phyloP scores from a whole-genome alignment of 2,888 invertebrate species.

The Horisme vitalbata region DNA sequence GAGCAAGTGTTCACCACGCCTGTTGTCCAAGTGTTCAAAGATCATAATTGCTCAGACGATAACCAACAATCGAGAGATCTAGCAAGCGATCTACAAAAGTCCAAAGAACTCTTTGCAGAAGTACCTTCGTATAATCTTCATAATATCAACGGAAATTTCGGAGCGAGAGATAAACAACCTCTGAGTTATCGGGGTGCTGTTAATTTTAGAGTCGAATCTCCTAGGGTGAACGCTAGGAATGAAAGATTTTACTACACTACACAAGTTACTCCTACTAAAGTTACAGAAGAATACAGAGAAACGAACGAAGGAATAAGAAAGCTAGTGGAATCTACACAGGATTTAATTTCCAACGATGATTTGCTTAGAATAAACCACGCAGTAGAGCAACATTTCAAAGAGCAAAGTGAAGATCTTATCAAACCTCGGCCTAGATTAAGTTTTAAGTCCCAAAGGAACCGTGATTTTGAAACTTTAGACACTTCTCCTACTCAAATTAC shows the following conservation, averaged over 20 bases:
- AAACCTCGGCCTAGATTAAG: constrained; percentile 54
- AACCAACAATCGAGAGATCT: constrained; percentile 39
- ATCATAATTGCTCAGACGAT: constrained; percentile 60
- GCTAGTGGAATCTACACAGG: constrained; percentile 82
- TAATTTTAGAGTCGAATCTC: constrained; percentile 56
- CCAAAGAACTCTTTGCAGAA: constrained; percentile 48
- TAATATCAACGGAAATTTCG: constrained; percentile 60
- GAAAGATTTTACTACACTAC: constrained; percentile 63
- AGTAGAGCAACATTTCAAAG: constrained; percentile 56
- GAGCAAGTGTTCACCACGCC: constrained; percentile 48
- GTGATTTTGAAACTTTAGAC: constrained; percentile 38
- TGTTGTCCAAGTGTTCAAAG: constrained; percentile 68
- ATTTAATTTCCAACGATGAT: constrained; percentile 85
- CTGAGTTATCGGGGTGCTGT: constrained; percentile 53
- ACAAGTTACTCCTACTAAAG: constrained; percentile 41
- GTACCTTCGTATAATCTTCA: constrained; percentile 46
- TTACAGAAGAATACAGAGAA: constrained; percentile 34
- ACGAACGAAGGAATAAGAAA: constrained; percentile 66
- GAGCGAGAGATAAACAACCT: constrained; percentile 44
- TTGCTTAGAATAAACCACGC: constrained; percentile 84
- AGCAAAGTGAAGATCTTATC: constrained; percentile 60
- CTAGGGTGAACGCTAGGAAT: constrained; percentile 54
- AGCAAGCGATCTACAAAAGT: constrained; percentile 45
- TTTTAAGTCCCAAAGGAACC: constrained; percentile 40
- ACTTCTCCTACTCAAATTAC: constrained; percentile 52